phyloP scores from a whole-genome alignment of 2,888 invertebrate species.

The Pantelozetes paolii region DNA sequence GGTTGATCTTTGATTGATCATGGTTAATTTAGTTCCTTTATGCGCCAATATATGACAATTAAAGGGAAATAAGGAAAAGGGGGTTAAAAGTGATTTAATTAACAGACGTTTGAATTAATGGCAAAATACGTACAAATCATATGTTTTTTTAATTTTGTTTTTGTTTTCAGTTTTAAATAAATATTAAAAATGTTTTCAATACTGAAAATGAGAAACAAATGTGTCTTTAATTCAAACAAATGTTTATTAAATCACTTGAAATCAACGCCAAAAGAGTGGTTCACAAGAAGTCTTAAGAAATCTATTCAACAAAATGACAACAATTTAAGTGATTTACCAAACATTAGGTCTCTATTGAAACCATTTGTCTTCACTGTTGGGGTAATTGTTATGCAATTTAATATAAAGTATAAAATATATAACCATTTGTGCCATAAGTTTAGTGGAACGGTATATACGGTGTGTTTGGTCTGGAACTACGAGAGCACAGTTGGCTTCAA shows the following conservation, averaged over 20 bases:
- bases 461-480: slow-evolving; percentile 82
- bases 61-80: too few relatives aligned
- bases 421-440: slow-evolving; percentile 57
- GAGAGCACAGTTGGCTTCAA: slow-evolving; percentile 57
- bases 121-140: too few relatives aligned
- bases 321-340: background rate
- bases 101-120: too few relatives aligned
- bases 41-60: too few relatives aligned
- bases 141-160: too few relatives aligned
- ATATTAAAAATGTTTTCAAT: background rate
- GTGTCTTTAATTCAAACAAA: background rate
- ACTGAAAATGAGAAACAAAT: background rate
- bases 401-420: background rate
- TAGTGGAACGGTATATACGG: slow-evolving; percentile 65
- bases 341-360: slow-evolving; percentile 39
- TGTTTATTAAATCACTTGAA: background rate
- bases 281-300: background rate
- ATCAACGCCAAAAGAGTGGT: background rate
- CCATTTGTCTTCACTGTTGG: slow-evolving; percentile 47
- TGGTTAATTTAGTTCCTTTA: too few relatives aligned
- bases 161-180: background rate
- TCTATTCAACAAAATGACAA: background rate
- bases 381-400: slow-evolving; percentile 40
- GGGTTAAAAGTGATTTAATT: too few relatives aligned
- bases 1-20: too few relatives aligned